These are phyloP conservation scores for Aporophyla nigra DNA, from an alignment of 2,888 invertebrate genomes.

Conservation along the genomic window DNA sequence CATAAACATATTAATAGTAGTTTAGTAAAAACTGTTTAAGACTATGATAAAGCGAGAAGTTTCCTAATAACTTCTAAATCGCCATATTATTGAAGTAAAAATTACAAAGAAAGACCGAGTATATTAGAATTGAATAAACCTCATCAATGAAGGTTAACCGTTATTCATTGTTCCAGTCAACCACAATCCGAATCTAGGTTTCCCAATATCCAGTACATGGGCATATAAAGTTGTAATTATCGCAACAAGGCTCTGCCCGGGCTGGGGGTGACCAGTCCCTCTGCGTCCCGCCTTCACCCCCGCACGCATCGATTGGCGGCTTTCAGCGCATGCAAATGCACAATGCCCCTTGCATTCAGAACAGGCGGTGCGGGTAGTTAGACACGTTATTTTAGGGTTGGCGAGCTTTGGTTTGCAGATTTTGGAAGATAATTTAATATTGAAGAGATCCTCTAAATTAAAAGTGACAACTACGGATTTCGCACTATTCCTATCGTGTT, in stretches of 20 bases:
- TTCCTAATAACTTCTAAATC: background rate
- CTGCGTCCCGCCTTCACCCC: conserved; percentile 55
- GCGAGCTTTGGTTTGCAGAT: background rate
- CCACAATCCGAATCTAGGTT: conserved; percentile 24
- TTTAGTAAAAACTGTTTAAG: no score
- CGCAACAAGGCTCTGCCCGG: conserved; percentile 67
- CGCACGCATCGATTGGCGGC: conserved; percentile 83
- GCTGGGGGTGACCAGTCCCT: conserved; percentile 57
- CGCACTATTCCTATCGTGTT: background rate
- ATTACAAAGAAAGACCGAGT: background rate
- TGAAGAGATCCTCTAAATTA: background rate
- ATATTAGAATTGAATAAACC: background rate
- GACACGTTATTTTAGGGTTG: conserved; percentile 54
- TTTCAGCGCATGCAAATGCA: conserved; percentile 83
- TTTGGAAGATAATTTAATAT: background rate
- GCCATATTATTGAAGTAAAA: background rate
- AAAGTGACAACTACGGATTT: background rate
- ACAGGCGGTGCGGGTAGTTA: conserved; percentile 50
- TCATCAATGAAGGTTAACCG: background rate
- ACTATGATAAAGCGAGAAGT: background rate
- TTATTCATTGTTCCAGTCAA: conserved; percentile 28
- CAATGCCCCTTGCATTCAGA: conserved; percentile 69
- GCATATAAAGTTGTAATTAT: conserved; percentile 76
- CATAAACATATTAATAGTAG: no score
- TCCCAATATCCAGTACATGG: conserved; percentile 40